Evolutionary conservation across 2,113 vertebrate genomes (phyloP).

Genomic region (Hypomesus transpacificus): DNA sequence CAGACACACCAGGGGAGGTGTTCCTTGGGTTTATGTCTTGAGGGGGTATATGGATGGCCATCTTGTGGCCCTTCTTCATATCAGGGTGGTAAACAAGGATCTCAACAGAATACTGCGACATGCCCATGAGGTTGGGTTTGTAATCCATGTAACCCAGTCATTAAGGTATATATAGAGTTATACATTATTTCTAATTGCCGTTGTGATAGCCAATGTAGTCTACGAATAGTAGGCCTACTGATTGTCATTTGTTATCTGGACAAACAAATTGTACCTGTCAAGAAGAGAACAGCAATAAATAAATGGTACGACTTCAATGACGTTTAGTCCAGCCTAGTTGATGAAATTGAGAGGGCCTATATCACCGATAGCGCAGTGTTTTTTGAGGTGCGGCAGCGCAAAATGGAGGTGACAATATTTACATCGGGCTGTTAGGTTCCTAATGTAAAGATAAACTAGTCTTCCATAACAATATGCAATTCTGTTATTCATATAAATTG

Average conservation of each 20-base stretch:
- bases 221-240: no score
- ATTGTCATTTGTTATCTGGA: no score
- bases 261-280: no score
- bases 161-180: background rate
- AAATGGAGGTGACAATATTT: conserved; percentile 60
- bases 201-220: background rate
- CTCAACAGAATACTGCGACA: conserved; percentile 44
- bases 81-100: conserved; percentile 17
- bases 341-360: conserved; percentile 5
- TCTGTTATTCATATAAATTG: background rate
- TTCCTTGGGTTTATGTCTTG: conserved; percentile 7
- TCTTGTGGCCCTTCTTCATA: conserved; percentile 25
- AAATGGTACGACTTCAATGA: conserved; percentile 24
- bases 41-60: background rate
- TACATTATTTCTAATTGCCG: background rate
- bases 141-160: background rate
- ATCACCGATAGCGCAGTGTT: conserved; percentile 34
- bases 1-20: background rate
- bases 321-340: background rate
- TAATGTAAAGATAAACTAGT: background rate
- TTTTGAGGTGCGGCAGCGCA: conserved; percentile 67
- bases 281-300: background rate
- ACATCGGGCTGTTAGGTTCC: conserved; percentile 16
- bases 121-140: conserved; percentile 4
- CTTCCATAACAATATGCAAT: background rate